Conservation (phyloP, 2,113 vertebrate genomes). For the Ibidorhyncha struthersii region DNA sequence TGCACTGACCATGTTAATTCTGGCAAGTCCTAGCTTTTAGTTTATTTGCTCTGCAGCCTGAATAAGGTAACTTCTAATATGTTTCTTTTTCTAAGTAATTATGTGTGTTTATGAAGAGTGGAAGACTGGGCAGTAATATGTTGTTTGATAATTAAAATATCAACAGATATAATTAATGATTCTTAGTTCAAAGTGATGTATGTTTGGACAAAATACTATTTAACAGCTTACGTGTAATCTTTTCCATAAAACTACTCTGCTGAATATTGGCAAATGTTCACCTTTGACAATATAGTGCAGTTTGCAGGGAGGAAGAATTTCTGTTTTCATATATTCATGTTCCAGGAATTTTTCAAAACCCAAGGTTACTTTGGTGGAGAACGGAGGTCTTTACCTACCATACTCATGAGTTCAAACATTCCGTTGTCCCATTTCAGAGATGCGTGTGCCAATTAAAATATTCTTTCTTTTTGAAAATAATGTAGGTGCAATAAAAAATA, state of each 20-base stretch:
- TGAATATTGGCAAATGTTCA: not conserved
- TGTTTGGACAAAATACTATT: not conserved
- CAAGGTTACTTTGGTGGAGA: not conserved
- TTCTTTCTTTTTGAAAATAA: not conserved
- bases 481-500: not conserved
- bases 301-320: not conserved
- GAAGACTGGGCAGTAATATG: not conserved
- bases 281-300: not conserved
- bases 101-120: not conserved
- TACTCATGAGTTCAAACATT: not conserved
- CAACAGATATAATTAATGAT: not conserved
- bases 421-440: not conserved
- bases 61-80: not conserved
- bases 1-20: not conserved
- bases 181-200: not conserved
- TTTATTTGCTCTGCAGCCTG: not conserved
- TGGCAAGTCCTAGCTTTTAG: not conserved
- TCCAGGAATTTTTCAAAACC: not conserved
- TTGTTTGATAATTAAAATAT: not conserved
- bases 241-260: not conserved
- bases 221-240: not conserved
- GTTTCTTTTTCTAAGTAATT: not conserved
- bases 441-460: not conserved
- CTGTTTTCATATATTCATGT: not conserved
- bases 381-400: not conserved